These are phyloP conservation scores for Phylloscopus trochilus DNA, from an alignment of 2,113 vertebrate genomes.

Conservation along the genomic window DNA sequence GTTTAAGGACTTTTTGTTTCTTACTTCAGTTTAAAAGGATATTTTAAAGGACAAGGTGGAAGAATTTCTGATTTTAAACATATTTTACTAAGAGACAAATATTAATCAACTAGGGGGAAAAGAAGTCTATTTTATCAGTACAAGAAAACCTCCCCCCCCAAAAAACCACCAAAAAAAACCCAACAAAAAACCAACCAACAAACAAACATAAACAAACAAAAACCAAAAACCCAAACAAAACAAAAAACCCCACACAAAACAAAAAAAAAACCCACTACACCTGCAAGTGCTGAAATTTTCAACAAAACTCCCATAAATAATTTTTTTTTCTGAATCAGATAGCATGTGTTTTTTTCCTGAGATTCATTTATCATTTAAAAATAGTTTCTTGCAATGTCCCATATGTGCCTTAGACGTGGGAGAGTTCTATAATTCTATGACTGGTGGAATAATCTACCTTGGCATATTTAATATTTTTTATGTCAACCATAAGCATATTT, in stretches of 20 bases:
- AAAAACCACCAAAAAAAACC: too few species aligned
- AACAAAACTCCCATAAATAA: background rate
- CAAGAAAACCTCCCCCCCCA: background rate
- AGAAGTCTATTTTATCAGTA: background rate
- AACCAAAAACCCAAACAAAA: background rate
- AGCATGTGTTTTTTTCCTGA: background rate
- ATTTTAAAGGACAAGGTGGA: background rate
- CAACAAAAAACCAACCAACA: too few species aligned
- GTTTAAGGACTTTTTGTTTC: background rate
- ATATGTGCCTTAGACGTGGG: background rate
- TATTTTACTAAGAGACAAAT: background rate
- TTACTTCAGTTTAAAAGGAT: background rate
- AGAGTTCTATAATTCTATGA: background rate
- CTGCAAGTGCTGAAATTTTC: background rate
- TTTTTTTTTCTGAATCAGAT: background rate
- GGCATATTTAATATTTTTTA: background rate
- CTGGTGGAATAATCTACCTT: background rate
- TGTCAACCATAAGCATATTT: background rate
- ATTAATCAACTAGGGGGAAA: background rate
- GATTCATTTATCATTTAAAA: background rate
- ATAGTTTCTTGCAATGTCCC: fast-evolving
- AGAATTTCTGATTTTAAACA: background rate
- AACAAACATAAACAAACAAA: too few species aligned
- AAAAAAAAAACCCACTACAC: background rate
- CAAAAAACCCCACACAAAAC: background rate